These are phyloP conservation scores for Andrena fulva DNA, from an alignment of 2,888 invertebrate species.

Conservation along the genomic window DNA sequence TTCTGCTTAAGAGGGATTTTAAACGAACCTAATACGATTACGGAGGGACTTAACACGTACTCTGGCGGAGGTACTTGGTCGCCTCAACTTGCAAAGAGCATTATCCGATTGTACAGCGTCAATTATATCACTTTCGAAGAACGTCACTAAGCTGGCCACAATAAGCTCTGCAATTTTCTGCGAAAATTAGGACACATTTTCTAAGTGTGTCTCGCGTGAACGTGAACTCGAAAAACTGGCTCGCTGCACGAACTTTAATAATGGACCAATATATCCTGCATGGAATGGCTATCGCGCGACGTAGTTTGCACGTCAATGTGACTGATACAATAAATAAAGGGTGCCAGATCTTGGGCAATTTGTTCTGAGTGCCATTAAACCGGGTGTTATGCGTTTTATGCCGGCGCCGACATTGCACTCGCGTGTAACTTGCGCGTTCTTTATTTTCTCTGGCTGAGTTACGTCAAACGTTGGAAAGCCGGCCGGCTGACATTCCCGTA, in stretches of 20 bases:
- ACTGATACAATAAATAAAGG: slow-evolving; percentile 23
- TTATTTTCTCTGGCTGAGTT: not conserved
- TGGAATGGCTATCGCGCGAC: slow-evolving; percentile 2
- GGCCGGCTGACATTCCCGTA: not conserved
- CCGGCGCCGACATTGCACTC: not conserved
- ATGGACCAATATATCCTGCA: slow-evolving; percentile 18
- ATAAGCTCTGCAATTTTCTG: too few relatives aligned
- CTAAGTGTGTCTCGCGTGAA: not conserved
- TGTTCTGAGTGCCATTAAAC: not conserved
- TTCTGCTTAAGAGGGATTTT: slow-evolving; percentile 29
- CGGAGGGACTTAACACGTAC: slow-evolving; percentile 17
- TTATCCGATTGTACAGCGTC: not conserved
- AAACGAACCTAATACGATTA: slow-evolving; percentile 23
- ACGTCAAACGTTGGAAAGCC: not conserved
- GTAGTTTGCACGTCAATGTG: not conserved
- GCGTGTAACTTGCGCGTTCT: not conserved
- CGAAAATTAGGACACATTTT: not conserved
- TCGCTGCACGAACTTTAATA: slow-evolving; percentile 36
- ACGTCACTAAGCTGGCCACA: too few relatives aligned
- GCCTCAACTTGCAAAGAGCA: not conserved
- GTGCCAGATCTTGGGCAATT: slow-evolving; percentile 12
- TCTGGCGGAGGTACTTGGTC: not conserved
- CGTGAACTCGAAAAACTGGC: slow-evolving; percentile 22
- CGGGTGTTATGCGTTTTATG: not conserved
- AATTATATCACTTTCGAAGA: too few relatives aligned